Conservation (phyloP, 2,113 vertebrate species). For the Dicaeum eximium region DNA sequence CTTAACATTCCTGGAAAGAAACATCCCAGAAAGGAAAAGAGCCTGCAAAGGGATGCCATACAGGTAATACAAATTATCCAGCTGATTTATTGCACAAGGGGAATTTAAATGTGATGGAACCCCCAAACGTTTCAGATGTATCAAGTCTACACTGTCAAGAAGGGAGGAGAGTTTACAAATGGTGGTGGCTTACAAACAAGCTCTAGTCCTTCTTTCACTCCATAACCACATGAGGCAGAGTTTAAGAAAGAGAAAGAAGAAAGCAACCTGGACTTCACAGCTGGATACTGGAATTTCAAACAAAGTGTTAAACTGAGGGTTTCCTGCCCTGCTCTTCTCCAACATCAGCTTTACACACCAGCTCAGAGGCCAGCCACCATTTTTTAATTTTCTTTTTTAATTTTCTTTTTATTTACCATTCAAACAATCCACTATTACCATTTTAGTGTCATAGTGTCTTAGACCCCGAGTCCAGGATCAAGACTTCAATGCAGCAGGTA, state of each 20-base stretch:
- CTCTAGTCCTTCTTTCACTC: not conserved
- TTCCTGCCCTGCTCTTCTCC: not conserved
- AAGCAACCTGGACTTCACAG: not conserved
- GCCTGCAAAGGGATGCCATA: not conserved
- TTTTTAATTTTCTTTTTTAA: not conserved
- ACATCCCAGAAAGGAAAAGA: not conserved
- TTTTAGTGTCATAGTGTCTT: not conserved
- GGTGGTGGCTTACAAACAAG: not conserved
- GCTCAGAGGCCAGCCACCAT: not conserved
- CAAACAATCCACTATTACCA: not conserved
- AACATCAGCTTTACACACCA: not conserved
- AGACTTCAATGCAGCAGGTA: not conserved
- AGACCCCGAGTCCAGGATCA: not conserved
- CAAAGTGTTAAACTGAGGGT: rapidly evolving
- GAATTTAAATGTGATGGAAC: not conserved
- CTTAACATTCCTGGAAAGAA: not conserved
- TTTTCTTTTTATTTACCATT: not conserved
- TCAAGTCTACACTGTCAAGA: not conserved
- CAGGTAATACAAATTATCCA: not conserved
- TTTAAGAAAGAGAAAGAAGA: not conserved
- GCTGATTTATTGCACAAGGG: not conserved
- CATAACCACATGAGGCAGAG: not conserved
- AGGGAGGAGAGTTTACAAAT: not conserved
- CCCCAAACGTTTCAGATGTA: not conserved
- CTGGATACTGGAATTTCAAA: not conserved